Percentiles rank a stretch among this genome's conserved stretches.
phyloP scores from a whole-genome alignment of 2,113 vertebrate genomes.

The Strigops habroptila region DNA sequence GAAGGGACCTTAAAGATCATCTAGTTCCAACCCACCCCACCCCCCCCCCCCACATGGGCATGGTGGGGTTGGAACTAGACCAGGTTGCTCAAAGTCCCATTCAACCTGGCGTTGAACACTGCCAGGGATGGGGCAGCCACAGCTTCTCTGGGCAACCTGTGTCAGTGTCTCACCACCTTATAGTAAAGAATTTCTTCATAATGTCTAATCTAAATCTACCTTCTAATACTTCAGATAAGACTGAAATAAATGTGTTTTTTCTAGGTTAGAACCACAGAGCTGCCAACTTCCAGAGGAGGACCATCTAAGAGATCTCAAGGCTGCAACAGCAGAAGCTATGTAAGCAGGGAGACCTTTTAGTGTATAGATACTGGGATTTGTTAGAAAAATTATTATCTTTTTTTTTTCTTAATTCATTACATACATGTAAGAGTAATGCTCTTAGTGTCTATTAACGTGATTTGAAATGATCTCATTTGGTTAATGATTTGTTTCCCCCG shows the following conservation, averaged over 20 bases:
- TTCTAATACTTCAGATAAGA: neutral
- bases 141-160: neutral
- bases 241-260: neutral
- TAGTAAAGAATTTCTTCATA: neutral
- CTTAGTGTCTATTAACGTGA: neutral
- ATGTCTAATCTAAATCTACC: neutral
- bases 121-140: neutral
- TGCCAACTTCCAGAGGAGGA: slow-evolving; percentile 70
- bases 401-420: neutral
- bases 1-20: neutral
- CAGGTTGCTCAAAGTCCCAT: neutral
- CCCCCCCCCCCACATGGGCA: no score
- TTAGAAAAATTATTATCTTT: neutral
- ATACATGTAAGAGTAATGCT: neutral
- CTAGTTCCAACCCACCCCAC: neutral
- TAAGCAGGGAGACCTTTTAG: slow-evolving; percentile 65
- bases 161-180: neutral
- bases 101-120: neutral
- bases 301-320: slow-evolving; percentile 77
- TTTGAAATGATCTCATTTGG: neutral
- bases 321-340: slow-evolving; percentile 82
- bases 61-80: neutral
- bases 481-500: neutral
- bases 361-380: neutral
- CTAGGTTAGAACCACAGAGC: slow-evolving; percentile 69